Evolutionary conservation across 2,888 invertebrate species (phyloP).

Genomic region (Cryptus armator): DNA sequence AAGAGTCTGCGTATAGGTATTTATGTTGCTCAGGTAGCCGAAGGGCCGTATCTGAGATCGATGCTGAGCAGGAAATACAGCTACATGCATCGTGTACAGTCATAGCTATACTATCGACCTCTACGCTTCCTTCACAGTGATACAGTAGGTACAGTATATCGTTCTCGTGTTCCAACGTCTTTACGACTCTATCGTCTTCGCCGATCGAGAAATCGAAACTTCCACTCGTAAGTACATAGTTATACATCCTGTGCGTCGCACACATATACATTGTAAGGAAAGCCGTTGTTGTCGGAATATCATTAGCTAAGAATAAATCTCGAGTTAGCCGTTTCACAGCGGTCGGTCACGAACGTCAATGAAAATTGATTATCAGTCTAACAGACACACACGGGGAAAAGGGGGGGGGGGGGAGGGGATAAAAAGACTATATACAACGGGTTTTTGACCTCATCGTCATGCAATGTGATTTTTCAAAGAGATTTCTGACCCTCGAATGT

Average conservation of each 20-base stretch:
- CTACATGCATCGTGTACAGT: constrained; percentile 17
- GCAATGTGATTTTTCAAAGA: constrained; percentile 22
- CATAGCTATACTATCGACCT: background rate
- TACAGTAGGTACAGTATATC: constrained; percentile 12
- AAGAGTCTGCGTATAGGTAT: constrained; percentile 20
- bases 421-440: constrained; percentile 32
- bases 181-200: constrained; percentile 38
- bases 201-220: constrained; percentile 57
- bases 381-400: background rate
- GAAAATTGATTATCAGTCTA: constrained; percentile 36
- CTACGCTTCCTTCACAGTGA: constrained; percentile 1
- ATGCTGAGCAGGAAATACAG: constrained; percentile 47
- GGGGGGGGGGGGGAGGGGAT: background rate
- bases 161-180: constrained; percentile 34
- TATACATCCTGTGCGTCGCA: background rate
- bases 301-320: constrained; percentile 32
- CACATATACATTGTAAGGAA: background rate
- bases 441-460: constrained; percentile 46
- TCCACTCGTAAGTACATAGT: background rate
- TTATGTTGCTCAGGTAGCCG: constrained; percentile 40
- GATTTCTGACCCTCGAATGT: constrained; percentile 15
- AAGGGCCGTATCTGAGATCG: constrained; percentile 49
- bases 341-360: constrained; percentile 36
- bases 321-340: background rate
- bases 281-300: background rate